phyloP scores from a whole-genome alignment of 2,888 invertebrate species.

The Scrobipalpa costella region DNA sequence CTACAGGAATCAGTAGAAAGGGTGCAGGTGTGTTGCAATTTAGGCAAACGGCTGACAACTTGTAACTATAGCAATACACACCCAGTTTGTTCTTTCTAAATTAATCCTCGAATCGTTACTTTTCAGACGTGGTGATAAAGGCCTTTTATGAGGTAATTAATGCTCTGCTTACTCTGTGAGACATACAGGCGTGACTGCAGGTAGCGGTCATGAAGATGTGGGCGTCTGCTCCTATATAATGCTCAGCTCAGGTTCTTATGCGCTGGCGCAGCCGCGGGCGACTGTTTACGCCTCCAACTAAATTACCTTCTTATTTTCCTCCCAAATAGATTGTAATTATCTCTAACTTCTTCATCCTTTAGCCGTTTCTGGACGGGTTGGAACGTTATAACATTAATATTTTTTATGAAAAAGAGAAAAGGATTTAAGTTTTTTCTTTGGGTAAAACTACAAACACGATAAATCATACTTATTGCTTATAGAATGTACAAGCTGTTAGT shows the following conservation, averaged over 20 bases:
- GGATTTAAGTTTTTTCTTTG: neutral
- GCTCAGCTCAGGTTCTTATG: neutral
- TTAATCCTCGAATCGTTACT: no score
- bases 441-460: neutral
- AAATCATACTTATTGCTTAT: no score
- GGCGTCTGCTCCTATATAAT: conserved; percentile 20
- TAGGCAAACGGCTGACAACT: no score
- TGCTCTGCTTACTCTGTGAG: conserved; percentile 27
- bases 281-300: conserved; percentile 24
- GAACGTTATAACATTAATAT: conserved; percentile 1
- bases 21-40: no score
- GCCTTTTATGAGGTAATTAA: no score
- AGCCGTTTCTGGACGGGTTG: neutral
- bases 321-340: conserved; percentile 24
- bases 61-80: no score
- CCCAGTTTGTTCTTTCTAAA: no score
- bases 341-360: conserved; percentile 22
- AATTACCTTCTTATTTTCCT: conserved; percentile 28
- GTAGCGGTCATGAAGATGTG: neutral
- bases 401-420: neutral
- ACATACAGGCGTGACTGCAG: conserved; percentile 40
- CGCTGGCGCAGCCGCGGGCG: conserved; percentile 10
- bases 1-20: no score
- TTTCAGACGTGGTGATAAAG: no score
- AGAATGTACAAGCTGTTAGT: no score